Conservation (phyloP, 2,888 invertebrate genomes). For the Archaeoteleia sp. region DNA sequence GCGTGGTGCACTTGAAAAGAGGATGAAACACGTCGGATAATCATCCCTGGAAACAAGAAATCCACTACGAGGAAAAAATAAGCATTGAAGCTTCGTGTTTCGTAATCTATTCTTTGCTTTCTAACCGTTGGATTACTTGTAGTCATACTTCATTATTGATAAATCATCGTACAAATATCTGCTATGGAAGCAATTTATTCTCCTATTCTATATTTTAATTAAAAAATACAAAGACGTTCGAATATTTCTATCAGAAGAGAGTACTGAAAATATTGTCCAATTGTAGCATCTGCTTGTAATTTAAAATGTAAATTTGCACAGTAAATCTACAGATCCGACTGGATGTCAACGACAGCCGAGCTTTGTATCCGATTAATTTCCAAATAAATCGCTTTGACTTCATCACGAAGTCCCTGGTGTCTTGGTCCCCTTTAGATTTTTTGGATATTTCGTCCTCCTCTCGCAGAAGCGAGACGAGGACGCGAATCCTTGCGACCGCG, state of each 20-base stretch:
- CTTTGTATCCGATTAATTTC: slow-evolving; percentile 46
- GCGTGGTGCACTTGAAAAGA: slow-evolving; percentile 58
- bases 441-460: not conserved
- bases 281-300: too few relatives aligned
- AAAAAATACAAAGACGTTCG: too few relatives aligned
- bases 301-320: too few relatives aligned
- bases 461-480: slow-evolving; percentile 32
- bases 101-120: slow-evolving; percentile 44
- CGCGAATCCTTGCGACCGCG: slow-evolving; percentile 43
- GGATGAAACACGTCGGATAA: slow-evolving; percentile 61
- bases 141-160: too few relatives aligned
- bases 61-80: slow-evolving; percentile 41
- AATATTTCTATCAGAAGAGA: too few relatives aligned
- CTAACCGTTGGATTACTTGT: slow-evolving; percentile 28
- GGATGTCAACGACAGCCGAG: slow-evolving; percentile 6
- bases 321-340: too few relatives aligned
- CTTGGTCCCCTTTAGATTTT: slow-evolving; percentile 1
- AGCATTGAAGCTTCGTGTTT: slow-evolving; percentile 23
- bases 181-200: too few relatives aligned
- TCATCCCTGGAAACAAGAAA: slow-evolving; percentile 61
- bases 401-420: slow-evolving; percentile 23
- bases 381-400: slow-evolving; percentile 30
- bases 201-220: too few relatives aligned
- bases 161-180: too few relatives aligned
- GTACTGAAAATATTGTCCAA: too few relatives aligned